Evolutionary conservation across 2,797 vertebrate genomes (phyloP).

Genomic region (Anisognathus igniventris): DNA sequence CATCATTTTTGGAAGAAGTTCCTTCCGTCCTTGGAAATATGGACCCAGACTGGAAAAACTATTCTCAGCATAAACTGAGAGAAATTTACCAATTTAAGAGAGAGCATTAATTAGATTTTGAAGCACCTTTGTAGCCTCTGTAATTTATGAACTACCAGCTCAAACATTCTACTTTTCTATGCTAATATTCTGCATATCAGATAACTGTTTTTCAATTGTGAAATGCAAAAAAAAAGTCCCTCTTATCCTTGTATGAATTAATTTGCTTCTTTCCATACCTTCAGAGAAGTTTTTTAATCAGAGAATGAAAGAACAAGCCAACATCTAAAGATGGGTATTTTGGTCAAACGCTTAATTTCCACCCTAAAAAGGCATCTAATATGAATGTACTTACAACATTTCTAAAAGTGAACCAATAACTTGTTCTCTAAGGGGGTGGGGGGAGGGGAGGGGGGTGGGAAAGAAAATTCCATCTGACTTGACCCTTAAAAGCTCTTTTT

Average conservation of each 20-base stretch:
- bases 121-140: not conserved
- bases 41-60: not conserved
- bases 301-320: not conserved
- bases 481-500: not conserved
- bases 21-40: not conserved
- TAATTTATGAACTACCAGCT: not conserved
- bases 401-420: not conserved
- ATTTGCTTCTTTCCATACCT: not conserved
- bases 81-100: not conserved
- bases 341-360: not conserved
- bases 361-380: not conserved
- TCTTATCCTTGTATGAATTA: not conserved
- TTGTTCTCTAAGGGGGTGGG: not conserved
- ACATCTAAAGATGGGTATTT: not conserved
- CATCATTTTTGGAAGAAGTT: not conserved
- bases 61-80: not conserved
- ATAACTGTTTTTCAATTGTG: not conserved
- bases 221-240: not conserved
- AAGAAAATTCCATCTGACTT: not conserved
- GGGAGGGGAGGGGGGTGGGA: rapidly evolving
- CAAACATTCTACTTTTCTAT: not conserved
- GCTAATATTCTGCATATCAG: not conserved
- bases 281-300: not conserved
- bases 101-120: not conserved
- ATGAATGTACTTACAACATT: not conserved